Evolutionary conservation across 1,140 invertebrate species (phyloP).

Genomic region (Sipha flava): DNA sequence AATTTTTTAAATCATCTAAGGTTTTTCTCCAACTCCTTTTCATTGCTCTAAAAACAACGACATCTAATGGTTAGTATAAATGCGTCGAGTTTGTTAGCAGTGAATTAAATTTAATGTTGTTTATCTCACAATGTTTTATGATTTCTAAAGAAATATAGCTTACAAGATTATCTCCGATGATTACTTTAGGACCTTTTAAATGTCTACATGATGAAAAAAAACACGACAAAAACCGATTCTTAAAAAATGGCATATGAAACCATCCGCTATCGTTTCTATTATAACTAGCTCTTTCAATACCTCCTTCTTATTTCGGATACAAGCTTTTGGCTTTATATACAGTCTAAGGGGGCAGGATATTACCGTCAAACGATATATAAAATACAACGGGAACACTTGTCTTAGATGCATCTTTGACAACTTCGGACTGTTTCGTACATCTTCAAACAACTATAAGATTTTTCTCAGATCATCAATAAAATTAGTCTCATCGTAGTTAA

Average conservation of each 20-base stretch:
- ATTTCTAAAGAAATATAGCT: background rate
- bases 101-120: background rate
- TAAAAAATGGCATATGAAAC: background rate
- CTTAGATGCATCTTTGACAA: constrained; percentile 33
- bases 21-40: background rate
- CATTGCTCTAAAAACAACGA: background rate
- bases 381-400: constrained; percentile 37
- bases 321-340: constrained; percentile 38
- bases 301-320: constrained; percentile 37
- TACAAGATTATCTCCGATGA: background rate
- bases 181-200: background rate
- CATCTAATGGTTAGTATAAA: background rate
- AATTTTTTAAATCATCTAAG: background rate
- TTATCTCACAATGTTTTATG: background rate
- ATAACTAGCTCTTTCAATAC: constrained; percentile 35
- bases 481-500: too few relatives aligned
- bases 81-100: background rate
- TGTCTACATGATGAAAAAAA: background rate
- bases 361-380: constrained; percentile 36
- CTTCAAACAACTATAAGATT: too few relatives aligned
- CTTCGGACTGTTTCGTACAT: too few relatives aligned
- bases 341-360: constrained; percentile 36
- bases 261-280: constrained; percentile 24
- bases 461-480: too few relatives aligned
- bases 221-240: background rate